These are phyloP conservation scores for Micrasema minimum DNA, from an alignment of 1,140 invertebrate genomes.

Conservation along the genomic window DNA sequence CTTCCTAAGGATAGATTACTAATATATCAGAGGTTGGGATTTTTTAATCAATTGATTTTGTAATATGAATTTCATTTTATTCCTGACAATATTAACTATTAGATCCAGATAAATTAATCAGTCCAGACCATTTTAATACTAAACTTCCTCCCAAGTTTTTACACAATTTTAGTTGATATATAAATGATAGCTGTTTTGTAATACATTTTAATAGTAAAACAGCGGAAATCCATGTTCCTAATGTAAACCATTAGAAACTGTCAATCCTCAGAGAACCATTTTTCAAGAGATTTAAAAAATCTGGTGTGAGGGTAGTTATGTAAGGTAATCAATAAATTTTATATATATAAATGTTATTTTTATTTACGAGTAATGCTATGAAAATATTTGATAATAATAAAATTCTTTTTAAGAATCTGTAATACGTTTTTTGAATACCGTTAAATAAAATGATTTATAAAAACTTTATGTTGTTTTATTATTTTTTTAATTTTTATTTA, in stretches of 20 bases:
- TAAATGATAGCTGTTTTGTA: no score
- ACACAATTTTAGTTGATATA: no score
- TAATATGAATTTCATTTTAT: constrained; percentile 31
- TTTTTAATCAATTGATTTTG: constrained; percentile 28
- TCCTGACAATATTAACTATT: constrained; percentile 21
- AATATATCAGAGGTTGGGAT: constrained; percentile 16
- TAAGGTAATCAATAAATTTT: constrained; percentile 47
- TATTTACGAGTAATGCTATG: constrained; percentile 47
- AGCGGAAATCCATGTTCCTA: no score
- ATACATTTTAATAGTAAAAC: no score
- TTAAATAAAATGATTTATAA: constrained; percentile 47
- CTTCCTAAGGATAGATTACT: constrained; percentile 19
- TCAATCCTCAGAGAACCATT: constrained; percentile 30
- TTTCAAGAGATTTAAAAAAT: constrained; percentile 42
- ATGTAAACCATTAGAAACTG: no score
- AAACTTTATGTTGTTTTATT: constrained; percentile 11
- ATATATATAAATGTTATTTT: constrained; percentile 48
- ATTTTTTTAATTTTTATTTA: background rate
- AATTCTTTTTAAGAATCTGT: constrained; percentile 43
- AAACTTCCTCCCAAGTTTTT: no score
- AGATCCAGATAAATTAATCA: constrained; percentile 9
- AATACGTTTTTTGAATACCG: constrained; percentile 47
- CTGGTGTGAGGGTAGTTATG: constrained; percentile 43
- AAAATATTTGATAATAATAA: constrained; percentile 47
- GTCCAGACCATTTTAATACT: no score